Evolutionary conservation across 1,140 invertebrate genomes (phyloP).

Genomic region (Portunus trituberculatus): DNA sequence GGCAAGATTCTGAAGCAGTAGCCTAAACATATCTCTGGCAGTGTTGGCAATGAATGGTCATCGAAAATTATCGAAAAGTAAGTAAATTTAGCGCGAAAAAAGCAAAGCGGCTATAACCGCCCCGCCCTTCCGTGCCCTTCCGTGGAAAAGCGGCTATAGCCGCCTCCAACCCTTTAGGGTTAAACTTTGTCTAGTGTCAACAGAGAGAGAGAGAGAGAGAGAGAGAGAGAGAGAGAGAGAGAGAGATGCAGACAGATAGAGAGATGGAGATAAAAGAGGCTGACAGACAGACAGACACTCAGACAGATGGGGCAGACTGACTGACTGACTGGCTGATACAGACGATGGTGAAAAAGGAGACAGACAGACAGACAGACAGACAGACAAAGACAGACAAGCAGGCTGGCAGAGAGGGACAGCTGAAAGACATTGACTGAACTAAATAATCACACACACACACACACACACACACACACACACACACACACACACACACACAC

Average conservation of each 20-base stretch:
- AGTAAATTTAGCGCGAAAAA: too few species aligned
- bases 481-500: conserved; percentile 8
- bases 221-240: background rate
- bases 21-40: too few species aligned
- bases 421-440: background rate
- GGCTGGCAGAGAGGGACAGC: background rate
- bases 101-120: too few species aligned
- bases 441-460: background rate
- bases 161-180: background rate
- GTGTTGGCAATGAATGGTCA: too few species aligned
- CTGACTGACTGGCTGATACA: background rate
- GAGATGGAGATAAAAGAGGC: too few species aligned
- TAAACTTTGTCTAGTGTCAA: background rate
- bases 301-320: too few species aligned
- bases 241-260: too few species aligned
- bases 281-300: too few species aligned
- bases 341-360: background rate
- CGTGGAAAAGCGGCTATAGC: background rate
- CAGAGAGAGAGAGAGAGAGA: background rate
- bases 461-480: background rate
- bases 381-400: background rate
- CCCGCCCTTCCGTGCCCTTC: background rate
- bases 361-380: background rate
- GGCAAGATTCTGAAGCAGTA: too few species aligned
- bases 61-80: too few species aligned